Conservation (phyloP, 2,888 invertebrate genomes). For the Epirrita christyi region DNA sequence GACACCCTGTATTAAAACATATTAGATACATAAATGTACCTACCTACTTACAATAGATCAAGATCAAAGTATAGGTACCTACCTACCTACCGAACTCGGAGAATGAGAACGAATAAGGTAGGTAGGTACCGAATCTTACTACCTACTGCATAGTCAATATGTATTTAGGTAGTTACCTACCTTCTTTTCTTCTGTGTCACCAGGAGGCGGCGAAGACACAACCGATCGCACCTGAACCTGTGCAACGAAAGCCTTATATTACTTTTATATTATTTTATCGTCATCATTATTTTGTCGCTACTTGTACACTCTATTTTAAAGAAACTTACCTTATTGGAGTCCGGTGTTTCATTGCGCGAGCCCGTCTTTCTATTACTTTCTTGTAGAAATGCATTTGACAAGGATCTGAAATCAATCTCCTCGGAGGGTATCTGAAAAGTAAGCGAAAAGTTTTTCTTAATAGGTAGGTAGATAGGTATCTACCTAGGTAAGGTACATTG, state of each 20-base stretch:
- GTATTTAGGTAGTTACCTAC: no score
- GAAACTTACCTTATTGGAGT: constrained; percentile 66
- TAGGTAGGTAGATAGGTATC: no score
- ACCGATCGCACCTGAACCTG: constrained; percentile 45
- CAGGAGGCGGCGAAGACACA: constrained; percentile 34
- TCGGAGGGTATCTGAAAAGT: constrained; percentile 61
- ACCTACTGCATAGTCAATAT: no score
- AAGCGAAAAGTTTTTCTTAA: no score
- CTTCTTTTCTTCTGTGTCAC: constrained; percentile 38
- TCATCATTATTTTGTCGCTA: neutral
- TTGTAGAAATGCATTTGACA: constrained; percentile 77
- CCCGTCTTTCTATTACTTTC: constrained; percentile 73
- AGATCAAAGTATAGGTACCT: no score
- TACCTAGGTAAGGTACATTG: no score
- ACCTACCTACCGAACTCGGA: no score
- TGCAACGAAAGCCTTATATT: neutral
- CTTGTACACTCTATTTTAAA: neutral
- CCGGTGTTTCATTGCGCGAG: constrained; percentile 73
- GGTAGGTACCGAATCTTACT: no score
- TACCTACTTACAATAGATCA: no score
- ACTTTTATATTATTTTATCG: neutral
- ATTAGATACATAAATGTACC: no score
- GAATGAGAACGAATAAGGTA: no score
- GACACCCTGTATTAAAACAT: no score
- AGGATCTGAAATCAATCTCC: constrained; percentile 70